Base-by-base conservation (phyloP, 1,140 invertebrate species). In the Daktulosphaira vitifoliae region DNA sequence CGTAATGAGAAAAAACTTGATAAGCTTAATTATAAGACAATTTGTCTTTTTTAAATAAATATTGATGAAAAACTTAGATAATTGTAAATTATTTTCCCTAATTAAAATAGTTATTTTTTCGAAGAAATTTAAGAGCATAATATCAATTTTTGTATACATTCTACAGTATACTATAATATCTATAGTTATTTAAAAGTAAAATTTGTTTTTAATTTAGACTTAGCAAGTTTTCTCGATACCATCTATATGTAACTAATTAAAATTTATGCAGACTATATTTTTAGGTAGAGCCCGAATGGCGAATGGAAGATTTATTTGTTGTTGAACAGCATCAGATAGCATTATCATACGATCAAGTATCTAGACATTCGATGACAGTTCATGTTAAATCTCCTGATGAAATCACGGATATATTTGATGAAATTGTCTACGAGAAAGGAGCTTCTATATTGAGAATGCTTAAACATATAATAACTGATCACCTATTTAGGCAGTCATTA, bases 331-430 rank as follows among this genome's bases (percentile, higher is more conserved):
- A 81, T 9, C 76, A 81, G 18, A 64, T 1, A 4, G 79, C 78
- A 2, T 73, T 83, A 51, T 69, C 70, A 13, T 68, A 76, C 50
- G 81, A 83, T 70, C 94, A 96, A 76, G 90, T 38, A 53, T 8
- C 91, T 18, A 29, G 22, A 5, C 56, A 82, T 70, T 25, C 56
- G 29, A 90, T 97, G 68, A 92, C 89, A 1, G 81, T 92, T 11
- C 86, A 88, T 26, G 89, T 95, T 0, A 84, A 85, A 1, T 85
- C 92, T 76, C 90, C 92, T 0, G 86, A 90, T 71, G 91, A 97
- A 76, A 94, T 97, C 8, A 86, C 84, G 68, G 89, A 94, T 74
- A 91, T 96, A 65, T 97, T 97, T 74, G 93, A 98, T 74, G 79
- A 81, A 50, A 96, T 97, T 68, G 94, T 91, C 0, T 97, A 96